A percentile compares a stretch with the other conserved stretches of the same genome.
These are phyloP conservation scores for Enteromius radiatus DNA, from an alignment of 2,797 vertebrate species.

Conservation along the genomic window DNA sequence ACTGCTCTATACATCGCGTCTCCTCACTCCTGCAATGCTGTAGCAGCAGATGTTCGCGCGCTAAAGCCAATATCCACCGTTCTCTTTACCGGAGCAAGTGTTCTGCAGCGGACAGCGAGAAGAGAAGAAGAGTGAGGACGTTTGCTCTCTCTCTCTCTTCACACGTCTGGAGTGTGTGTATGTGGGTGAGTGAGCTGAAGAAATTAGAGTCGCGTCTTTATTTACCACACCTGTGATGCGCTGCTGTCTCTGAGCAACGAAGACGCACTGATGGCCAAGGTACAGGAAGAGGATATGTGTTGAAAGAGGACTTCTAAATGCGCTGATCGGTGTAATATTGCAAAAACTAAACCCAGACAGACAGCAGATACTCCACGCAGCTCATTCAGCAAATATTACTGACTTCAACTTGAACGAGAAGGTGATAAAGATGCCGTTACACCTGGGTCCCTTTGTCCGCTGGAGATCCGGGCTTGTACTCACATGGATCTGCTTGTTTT, in stretches of 20 bases:
- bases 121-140: conserved; percentile 62
- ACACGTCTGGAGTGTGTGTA: conserved; percentile 30
- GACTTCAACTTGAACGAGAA: conserved; percentile 71
- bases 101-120: conserved; percentile 61
- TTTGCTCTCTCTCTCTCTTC: conserved; percentile 22
- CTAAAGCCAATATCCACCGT: conserved; percentile 68
- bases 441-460: conserved; percentile 79
- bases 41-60: conserved; percentile 80
- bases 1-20: conserved; percentile 70
- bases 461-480: conserved; percentile 70
- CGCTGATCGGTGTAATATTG: conserved; percentile 20
- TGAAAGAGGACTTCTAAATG: conserved; percentile 70
- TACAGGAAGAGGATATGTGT: conserved; percentile 70
- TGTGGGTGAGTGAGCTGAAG: conserved; percentile 27
- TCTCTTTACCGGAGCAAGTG: conserved; percentile 66
- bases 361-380: conserved; percentile 45
- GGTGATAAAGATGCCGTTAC: conserved; percentile 71
- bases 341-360: conserved; percentile 21
- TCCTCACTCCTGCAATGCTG: conserved; percentile 78
- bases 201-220: conserved; percentile 45
- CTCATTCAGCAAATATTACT: conserved; percentile 41
- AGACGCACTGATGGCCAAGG: conserved; percentile 75
- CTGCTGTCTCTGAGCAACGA: conserved; percentile 77
- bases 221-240: conserved; percentile 82
- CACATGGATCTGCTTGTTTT: conserved; percentile 71